phyloP scores from a whole-genome alignment of 2,113 vertebrate species.

The Rallus limicola region DNA sequence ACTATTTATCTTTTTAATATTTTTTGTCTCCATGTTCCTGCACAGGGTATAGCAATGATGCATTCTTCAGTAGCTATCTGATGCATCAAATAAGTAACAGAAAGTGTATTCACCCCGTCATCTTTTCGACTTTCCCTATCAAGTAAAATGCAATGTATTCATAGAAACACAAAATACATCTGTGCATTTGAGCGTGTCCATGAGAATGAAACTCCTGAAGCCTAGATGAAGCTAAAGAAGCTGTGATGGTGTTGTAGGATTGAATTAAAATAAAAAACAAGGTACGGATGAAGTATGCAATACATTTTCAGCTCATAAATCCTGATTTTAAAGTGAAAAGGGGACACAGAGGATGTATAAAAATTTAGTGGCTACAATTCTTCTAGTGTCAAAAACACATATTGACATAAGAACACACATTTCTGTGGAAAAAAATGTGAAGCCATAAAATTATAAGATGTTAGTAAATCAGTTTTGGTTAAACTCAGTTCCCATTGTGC shows the following conservation, averaged over 20 bases:
- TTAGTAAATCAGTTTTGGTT: conserved; percentile 22
- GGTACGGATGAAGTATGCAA: not conserved
- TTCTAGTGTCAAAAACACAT: conserved; percentile 40
- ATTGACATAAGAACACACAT: not conserved
- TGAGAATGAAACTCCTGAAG: not conserved
- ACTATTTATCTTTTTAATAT: not conserved
- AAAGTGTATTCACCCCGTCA: not conserved
- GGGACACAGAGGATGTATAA: conserved; percentile 32
- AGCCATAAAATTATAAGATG: not conserved
- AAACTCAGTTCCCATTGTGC: not conserved
- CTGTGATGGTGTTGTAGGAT: not conserved
- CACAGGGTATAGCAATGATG: not conserved
- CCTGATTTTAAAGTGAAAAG: conserved; percentile 26
- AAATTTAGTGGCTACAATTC: conserved; percentile 6
- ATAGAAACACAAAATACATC: not conserved
- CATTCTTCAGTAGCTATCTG: not conserved
- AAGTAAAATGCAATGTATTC: not conserved
- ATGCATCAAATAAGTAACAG: not conserved
- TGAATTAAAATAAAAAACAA: not conserved
- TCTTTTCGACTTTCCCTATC: not conserved
- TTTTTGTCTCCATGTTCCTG: not conserved
- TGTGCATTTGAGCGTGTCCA: not conserved
- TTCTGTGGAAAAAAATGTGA: not conserved
- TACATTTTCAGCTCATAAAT: conserved; percentile 58
- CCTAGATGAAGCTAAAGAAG: not conserved